Percentiles rank a stretch among this genome's conserved stretches.
Conservation (phyloP, 1,140 invertebrate species). For the Drosophila albomicans region DNA sequence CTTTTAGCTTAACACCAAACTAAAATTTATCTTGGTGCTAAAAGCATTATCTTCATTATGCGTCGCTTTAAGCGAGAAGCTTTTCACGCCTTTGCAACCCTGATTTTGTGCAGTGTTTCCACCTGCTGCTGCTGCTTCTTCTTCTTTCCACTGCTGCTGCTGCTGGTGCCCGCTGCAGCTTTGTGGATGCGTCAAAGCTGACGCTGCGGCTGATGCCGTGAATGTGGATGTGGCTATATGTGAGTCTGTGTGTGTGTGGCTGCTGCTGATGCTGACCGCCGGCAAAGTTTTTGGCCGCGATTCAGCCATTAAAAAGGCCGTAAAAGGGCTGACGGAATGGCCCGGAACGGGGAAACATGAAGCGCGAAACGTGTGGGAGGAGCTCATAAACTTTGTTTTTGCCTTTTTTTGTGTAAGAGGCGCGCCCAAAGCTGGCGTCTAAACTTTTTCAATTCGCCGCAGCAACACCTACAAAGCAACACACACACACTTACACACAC, state of each 20-base stretch:
- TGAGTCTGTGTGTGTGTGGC: not conserved
- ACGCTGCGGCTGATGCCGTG: conserved; percentile 15
- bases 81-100: conserved; percentile 8
- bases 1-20: too few relatives aligned
- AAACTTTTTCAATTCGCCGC: conserved; percentile 80
- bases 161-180: not conserved
- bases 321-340: conserved; percentile 61
- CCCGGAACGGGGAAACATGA: not conserved
- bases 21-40: too few relatives aligned
- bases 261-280: conserved; percentile 55
- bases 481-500: conserved; percentile 30
- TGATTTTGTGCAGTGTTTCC: not conserved
- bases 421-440: conserved; percentile 45
- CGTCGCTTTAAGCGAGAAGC: not conserved
- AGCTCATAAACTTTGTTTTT: conserved; percentile 68
- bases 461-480: conserved; percentile 65
- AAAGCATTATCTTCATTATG: too few relatives aligned
- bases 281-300: conserved; percentile 65
- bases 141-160: too few relatives aligned
- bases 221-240: too few relatives aligned
- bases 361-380: conserved; percentile 1
- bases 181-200: conserved; percentile 11
- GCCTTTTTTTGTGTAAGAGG: conserved; percentile 9
- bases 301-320: conserved; percentile 71
- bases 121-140: not conserved